phyloP scores from a whole-genome alignment of 2,797 vertebrate species.

The Schizopygopsis pylzovi region DNA sequence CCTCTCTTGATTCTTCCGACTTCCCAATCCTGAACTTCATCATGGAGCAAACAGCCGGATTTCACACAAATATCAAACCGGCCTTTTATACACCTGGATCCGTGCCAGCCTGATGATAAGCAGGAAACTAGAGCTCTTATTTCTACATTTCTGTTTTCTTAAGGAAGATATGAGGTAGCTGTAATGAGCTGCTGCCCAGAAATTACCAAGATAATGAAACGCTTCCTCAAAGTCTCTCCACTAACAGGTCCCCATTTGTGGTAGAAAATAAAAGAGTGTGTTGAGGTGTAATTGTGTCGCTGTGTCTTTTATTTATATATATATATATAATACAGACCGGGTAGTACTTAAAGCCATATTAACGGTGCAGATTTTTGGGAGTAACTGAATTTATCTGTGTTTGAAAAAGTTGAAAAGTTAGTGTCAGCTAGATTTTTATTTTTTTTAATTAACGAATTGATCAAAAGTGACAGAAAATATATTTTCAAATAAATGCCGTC shows the following conservation, averaged over 20 bases:
- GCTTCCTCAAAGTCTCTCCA: background rate
- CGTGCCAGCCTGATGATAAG: background rate
- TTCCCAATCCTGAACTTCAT: background rate
- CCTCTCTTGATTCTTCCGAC: background rate
- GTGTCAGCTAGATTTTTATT: background rate
- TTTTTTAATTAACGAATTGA: background rate
- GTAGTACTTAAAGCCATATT: background rate
- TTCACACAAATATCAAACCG: slow-evolving; percentile 58
- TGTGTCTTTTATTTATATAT: background rate
- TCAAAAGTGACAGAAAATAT: background rate
- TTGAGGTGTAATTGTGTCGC: background rate
- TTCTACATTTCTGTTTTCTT: slow-evolving; percentile 44
- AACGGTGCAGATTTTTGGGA: background rate
- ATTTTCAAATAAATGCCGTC: background rate
- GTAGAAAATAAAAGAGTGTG: slow-evolving; percentile 3
- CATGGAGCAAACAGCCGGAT: slow-evolving; percentile 22
- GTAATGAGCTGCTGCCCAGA: slow-evolving; percentile 9
- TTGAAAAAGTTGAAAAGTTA: background rate
- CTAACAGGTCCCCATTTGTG: slow-evolving; percentile 2
- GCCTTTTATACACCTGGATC: slow-evolving; percentile 42
- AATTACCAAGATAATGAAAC: slow-evolving; percentile 35
- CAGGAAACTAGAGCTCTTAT: background rate
- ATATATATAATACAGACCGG: background rate
- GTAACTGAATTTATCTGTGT: background rate
- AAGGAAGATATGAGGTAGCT: slow-evolving; percentile 27